Evolutionary conservation across 2,888 invertebrate species (phyloP), one percentile per base, ranked within the genome.

Genomic region (Bellardia bayeri): DNA sequence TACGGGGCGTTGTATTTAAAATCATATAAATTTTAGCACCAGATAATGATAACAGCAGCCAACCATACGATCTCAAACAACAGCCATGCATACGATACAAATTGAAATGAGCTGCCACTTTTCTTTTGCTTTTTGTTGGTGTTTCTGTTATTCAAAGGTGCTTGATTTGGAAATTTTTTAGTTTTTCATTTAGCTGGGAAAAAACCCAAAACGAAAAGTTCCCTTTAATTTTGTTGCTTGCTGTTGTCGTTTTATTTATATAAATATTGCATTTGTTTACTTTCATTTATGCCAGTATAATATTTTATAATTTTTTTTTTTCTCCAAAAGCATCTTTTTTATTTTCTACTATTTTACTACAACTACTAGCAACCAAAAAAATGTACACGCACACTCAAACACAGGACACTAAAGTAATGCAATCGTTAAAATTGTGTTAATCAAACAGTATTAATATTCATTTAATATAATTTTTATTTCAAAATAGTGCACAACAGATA

Each of bases 1-100:
- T 83, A 78, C 54, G 72, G 75, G 71, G 79, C 42, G 75, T 82
- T 74, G 86, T 83, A 86, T 88, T 88, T 88, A 86, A 86, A 86
- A 83, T 54, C 76, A 14, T 66, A 83, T 83, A 85, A 85, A 86
- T 83, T 76, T 64, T 51, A 81, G 45, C 66, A 81, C 37, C 66
- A 84, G 83, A 75, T 87, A 87, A 84, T 81, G 87, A 87, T 84
- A 84, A 81, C 66, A 72, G 33, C 74, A 72, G 37, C 51, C 45
- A 81, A 23, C 56, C n/a, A 42, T 13, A 14, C 40, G 51, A 80
- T 51, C 11, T 42, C 64, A 58, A 58, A 13, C 13, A 16, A 51
- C 54, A 66, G 42, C 40, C 66, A 82, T 61, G 58, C 42, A 75
- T 40, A 75, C 7, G 23, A 49, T 58, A 68, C 56, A 66, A 82